Percentiles rank a stretch among this genome's conserved stretches.
phyloP scores from a whole-genome alignment of 2,113 vertebrate genomes.

The Passer domesticus region DNA sequence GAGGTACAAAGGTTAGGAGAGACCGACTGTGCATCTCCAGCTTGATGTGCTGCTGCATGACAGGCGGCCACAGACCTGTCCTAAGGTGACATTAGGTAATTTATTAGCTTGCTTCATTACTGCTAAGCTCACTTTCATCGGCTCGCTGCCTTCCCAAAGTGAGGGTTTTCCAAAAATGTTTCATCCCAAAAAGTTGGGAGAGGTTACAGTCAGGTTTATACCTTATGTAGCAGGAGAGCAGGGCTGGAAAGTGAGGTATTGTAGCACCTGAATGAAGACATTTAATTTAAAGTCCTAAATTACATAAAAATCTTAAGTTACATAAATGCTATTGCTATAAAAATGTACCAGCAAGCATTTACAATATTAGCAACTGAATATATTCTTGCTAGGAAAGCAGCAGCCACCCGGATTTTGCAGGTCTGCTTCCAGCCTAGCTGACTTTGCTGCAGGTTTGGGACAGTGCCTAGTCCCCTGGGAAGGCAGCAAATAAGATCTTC shows the following conservation, averaged over 20 bases:
- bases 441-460: slow-evolving; percentile 1
- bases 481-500: background rate
- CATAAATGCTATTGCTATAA: background rate
- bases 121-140: background rate
- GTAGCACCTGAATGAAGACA: background rate
- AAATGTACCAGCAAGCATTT: background rate
- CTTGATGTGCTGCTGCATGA: background rate
- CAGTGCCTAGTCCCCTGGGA: background rate
- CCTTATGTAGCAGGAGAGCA: background rate
- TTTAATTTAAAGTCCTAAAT: background rate
- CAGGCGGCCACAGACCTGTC: background rate
- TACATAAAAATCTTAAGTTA: background rate
- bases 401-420: background rate
- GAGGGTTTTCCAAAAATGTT: background rate
- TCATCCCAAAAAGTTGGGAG: background rate
- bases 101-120: background rate
- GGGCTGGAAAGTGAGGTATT: background rate
- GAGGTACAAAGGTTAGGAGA: slow-evolving; percentile 26
- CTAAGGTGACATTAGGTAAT: slow-evolving; percentile 16
- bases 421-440: background rate
- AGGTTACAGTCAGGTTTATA: background rate
- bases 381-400: background rate
- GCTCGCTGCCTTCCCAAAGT: background rate
- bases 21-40: background rate
- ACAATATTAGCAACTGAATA: background rate